A percentile compares a stretch with the other conserved stretches of the same genome.
Conservation (phyloP, 64 coral and sea anemone species). For the Catalaphyllia jardinei region DNA sequence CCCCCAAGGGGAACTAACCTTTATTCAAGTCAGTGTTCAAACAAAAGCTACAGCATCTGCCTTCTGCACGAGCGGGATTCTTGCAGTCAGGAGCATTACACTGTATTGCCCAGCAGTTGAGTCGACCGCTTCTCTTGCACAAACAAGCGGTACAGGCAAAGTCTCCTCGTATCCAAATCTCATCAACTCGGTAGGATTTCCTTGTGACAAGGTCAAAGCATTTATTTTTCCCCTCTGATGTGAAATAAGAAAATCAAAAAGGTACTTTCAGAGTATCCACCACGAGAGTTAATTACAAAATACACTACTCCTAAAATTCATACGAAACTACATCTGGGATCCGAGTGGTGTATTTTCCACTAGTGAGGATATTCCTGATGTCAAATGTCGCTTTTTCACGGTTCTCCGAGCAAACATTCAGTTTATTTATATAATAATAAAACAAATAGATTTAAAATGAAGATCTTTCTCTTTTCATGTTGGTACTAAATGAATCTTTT, state of each 20-base stretch:
- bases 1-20: background rate
- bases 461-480: no score
- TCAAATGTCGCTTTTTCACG: no score
- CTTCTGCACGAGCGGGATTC: constrained; percentile 29
- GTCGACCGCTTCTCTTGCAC: constrained; percentile 35
- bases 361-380: no score
- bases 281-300: no score
- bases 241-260: background rate
- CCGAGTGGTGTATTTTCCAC: no score
- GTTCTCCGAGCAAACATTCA: no score
- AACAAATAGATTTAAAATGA: no score
- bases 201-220: constrained; percentile 62
- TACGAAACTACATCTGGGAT: no score
- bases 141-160: constrained; percentile 64
- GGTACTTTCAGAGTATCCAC: no score
- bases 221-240: background rate
- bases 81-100: constrained; percentile 51
- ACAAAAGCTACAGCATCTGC: constrained; percentile 74
- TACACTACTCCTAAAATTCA: no score
- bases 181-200: constrained; percentile 42
- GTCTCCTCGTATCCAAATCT: constrained; percentile 66
- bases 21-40: constrained; percentile 37
- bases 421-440: no score
- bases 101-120: constrained; percentile 51
- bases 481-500: no score